Evolutionary conservation across 2,797 vertebrate genomes (phyloP).

Genomic region (Anableps anableps): DNA sequence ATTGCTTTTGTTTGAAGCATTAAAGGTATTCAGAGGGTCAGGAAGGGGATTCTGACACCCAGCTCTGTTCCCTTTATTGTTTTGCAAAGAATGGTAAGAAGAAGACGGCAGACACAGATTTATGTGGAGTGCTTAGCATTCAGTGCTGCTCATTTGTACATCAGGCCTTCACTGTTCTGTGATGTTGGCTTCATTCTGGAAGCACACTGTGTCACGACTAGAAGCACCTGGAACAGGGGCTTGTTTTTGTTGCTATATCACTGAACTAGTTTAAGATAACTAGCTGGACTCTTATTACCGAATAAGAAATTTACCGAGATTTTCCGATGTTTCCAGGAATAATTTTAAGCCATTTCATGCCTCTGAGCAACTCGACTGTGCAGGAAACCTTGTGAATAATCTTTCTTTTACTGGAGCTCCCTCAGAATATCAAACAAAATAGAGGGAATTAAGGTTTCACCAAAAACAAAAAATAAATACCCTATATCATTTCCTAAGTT

Average conservation of each 20-base stretch:
- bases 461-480: neutral
- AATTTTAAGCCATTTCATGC: neutral
- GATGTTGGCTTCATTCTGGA: neutral
- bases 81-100: neutral
- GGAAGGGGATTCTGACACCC: neutral
- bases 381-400: neutral
- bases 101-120: neutral
- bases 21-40: neutral
- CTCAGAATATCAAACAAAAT: neutral
- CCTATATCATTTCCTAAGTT: neutral
- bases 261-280: neutral
- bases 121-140: neutral
- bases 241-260: neutral
- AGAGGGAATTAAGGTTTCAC: neutral
- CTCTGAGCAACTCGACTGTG: neutral
- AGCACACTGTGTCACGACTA: neutral
- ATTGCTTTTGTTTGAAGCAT: neutral
- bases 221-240: neutral
- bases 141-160: neutral
- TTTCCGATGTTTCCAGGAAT: neutral
- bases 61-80: neutral
- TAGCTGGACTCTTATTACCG: neutral
- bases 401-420: neutral
- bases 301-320: neutral
- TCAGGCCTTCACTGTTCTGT: neutral